Evolutionary conservation across 2,888 invertebrate genomes (phyloP).

Genomic region (Tachina lurida): DNA sequence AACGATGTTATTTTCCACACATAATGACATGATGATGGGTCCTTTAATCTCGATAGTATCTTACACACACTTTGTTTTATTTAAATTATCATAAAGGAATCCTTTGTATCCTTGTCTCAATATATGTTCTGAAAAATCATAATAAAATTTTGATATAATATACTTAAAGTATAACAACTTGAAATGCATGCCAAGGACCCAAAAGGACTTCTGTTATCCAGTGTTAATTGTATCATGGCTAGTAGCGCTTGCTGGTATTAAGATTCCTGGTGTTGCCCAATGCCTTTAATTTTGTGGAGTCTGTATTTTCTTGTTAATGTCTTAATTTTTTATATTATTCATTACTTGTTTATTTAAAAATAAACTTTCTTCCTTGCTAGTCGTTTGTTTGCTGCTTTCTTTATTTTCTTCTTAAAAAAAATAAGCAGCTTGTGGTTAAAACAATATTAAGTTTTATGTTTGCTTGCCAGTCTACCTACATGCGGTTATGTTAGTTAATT

Average conservation of each 20-base stretch:
- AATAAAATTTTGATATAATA: too few relatives aligned
- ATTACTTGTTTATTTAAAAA: not conserved
- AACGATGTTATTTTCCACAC: too few relatives aligned
- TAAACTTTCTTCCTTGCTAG: conserved; percentile 6
- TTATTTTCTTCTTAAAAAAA: not conserved
- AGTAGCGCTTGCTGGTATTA: not conserved
- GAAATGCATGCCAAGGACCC: too few relatives aligned
- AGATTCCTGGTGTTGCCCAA: not conserved
- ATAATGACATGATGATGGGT: too few relatives aligned
- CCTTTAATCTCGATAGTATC: too few relatives aligned
- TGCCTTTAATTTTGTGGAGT: conserved; percentile 49
- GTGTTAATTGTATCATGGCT: not conserved
- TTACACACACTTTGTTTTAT: too few relatives aligned
- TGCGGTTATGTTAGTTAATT: conserved; percentile 26
- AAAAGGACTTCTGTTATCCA: too few relatives aligned
- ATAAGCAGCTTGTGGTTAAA: conserved; percentile 10
- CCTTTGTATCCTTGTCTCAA: too few relatives aligned
- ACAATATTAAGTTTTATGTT: conserved; percentile 21
- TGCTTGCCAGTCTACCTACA: conserved; percentile 12
- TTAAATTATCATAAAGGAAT: too few relatives aligned
- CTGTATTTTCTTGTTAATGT: conserved; percentile 67
- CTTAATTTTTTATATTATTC: conserved; percentile 49
- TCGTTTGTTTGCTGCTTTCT: not conserved
- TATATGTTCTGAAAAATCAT: too few relatives aligned
- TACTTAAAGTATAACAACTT: too few relatives aligned